These are phyloP conservation scores for Rhineura floridana DNA, from an alignment of 2,113 vertebrate genomes.

Conservation along the genomic window DNA sequence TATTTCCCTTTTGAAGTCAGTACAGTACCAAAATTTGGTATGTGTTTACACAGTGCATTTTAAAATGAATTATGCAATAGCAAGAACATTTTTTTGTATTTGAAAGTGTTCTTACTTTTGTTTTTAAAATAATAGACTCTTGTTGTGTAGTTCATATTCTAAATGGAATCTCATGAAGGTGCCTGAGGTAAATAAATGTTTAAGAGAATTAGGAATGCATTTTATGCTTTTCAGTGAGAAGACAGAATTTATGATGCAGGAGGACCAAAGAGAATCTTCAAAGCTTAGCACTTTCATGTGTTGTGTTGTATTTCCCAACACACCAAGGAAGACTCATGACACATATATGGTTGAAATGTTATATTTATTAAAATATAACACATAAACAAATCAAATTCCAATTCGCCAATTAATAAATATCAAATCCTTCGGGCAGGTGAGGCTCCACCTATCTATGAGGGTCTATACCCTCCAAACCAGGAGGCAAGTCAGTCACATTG, in stretches of 20 bases:
- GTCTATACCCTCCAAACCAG: no score
- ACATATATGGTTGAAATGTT: no score
- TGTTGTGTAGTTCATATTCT: neutral
- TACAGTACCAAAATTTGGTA: conserved; percentile 12
- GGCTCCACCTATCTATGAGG: no score
- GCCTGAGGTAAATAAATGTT: conserved; percentile 15
- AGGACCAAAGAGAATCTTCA: neutral
- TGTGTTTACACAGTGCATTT: conserved; percentile 12
- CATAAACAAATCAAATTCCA: no score
- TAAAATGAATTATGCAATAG: neutral
- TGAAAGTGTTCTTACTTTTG: neutral
- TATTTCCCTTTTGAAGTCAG: conserved; percentile 29
- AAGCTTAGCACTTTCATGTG: neutral
- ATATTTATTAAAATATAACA: no score
- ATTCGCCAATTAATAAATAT: no score
- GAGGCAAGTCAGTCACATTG: no score
- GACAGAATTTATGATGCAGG: conserved; percentile 13
- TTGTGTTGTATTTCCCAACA: neutral
- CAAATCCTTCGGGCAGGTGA: no score
- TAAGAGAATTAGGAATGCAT: neutral
- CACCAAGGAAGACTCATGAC: no score
- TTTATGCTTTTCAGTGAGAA: conserved; percentile 27
- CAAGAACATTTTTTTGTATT: neutral
- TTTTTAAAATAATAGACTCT: neutral
- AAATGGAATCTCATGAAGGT: conserved; percentile 25